Base-by-base conservation (phyloP, 2,113 vertebrate species). In the Thunnus thynnus region DNA sequence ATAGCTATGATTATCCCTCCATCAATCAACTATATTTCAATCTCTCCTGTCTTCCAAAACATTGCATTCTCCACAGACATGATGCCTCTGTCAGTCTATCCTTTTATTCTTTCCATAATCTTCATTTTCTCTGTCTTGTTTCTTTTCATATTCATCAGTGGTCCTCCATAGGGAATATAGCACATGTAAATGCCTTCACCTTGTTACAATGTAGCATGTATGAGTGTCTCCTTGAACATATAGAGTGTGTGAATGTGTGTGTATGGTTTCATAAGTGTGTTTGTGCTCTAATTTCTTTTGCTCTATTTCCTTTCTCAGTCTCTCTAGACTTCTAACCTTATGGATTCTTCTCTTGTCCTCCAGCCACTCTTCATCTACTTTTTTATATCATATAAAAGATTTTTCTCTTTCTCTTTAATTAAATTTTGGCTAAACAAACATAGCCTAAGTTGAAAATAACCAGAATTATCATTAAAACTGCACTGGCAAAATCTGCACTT, bases 1-100 rank as follows among this genome's bases (percentile, higher is more conserved):
- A 63, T 51, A 58, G 66, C 57, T 72, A 47, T 62, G 47, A 85
- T 80, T 76, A 80, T 80, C 57, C 12, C 25, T 62, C 27, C 60
- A 78, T 79, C 68, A 54, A 25, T 66, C 36, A 13, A 67, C 69
- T 61, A 25, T 64, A 55, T 66, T 71, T 58, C 76, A 72, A 44
- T 51, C 64, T 80, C 54, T 82, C 52, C 30, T 65, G 66, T 82
- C 32, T 56, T 75, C 30, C 67, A 85, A 78, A 65, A 61, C n/a
- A 60, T 3, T 50, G 55, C 36, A 32, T 57, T 47, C 72, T 72
- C 44, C 13, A n/a, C 6, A 66, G 12, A 56, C 25, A 61, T 57
- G 36, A 67, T 78, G 60, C 68, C 41, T 50, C 14, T 56, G 18
- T 54, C 56, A 55, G n/a, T 72, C 50, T 27, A 32, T 20, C 32